Base-by-base conservation (phyloP, 2,888 invertebrate species). In the Drosophila antonietae region DNA sequence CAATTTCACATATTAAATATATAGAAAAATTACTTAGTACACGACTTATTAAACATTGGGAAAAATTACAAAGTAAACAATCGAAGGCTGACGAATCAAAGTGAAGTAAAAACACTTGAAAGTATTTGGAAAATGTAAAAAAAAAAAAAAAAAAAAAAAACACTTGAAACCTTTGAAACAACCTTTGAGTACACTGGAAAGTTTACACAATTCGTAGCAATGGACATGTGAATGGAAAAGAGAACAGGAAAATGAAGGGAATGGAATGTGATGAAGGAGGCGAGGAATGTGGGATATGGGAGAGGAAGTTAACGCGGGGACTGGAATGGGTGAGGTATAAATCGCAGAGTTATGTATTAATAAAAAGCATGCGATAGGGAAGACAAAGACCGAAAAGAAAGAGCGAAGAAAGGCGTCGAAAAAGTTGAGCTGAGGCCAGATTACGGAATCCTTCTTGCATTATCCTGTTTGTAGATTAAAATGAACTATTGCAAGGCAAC, bases 391-490 rank as follows among this genome's bases (percentile, higher is more conserved):
- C 39, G 59, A 68, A 49, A 72, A 60, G 28, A 31, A 47, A 43
- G 10, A 18, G 18, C 18, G 55, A 28, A 18, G 28, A 33, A 70
- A 64, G 72, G 63, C 60, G 43, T n/a, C 51, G 63, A 65, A 72
- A 81, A 68, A 46, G 70, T 70, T 72, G 60, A 68, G 73, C 59
- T 72, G 59, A 68, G 83, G 73, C 72, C 81, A 87, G 81, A 87
- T 87, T 89, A 89, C 86, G 75, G 73, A 89, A 89, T 87, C 77
- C 83, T 84, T 89, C 88, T 83, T 89, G 88, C 85, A 83, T 85
- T 88, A 87, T 89, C 79, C 85, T 75, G 83, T 89, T 78, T 79
- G 83, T 81, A 81, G 90, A 88, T 90, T 88, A 86, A 87, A 89
- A 89, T 90, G 87, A 88, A 88, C 84, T 90, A 84, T 86, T 86